Base-by-base conservation (phyloP, 2,797 vertebrate genomes). In the Darevskia mixta region DNA sequence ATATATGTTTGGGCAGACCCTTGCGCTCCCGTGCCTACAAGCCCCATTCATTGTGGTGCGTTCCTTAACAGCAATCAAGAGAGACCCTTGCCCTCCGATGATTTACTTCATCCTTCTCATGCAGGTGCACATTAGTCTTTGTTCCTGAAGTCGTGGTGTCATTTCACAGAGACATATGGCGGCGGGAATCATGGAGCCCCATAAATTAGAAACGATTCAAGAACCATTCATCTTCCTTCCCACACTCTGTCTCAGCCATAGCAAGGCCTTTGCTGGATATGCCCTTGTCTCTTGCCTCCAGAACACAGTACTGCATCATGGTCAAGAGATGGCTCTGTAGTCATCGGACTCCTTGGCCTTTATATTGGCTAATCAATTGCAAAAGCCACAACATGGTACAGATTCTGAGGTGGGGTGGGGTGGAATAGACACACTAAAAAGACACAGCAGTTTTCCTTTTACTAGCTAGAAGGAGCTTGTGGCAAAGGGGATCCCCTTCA, bases 71-170 rank as follows among this genome's bases (percentile, higher is more conserved):
- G 88, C 75, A 92, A 79, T 90, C 35, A 82, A 89, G 93, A 91
- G 91, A 93, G 92, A 91, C 91, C 92, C 93, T 90, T 88, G 88
- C 87, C 84, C 89, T 58, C 5, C 82, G 86, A 87, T 95, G 94
- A 95, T 95, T 95, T 96, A 95, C 95, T 94, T 94, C 93, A 91
- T 96, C 93, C 93, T 93, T 95, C 92, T 95, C 91, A 93, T 88
- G 88, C 93, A 5, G 58, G 55, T 91, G 89, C 89, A 86, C 91
- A 94, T 95, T 95, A 94, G 95, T 96, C 95, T 94, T 92, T 87
- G 90, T 92, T 94, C 88, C 92, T 95, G 94, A 94, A 95, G 94
- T 90, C 23, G 89, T 80, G 78, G 88, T 96, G 94, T 95, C 93
- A 94, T 93, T 93, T 93, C 93, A 80, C 0, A 3, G 92, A 95